Conservation (phyloP, 2,888 invertebrate species). For the Epinotia bilunana region DNA sequence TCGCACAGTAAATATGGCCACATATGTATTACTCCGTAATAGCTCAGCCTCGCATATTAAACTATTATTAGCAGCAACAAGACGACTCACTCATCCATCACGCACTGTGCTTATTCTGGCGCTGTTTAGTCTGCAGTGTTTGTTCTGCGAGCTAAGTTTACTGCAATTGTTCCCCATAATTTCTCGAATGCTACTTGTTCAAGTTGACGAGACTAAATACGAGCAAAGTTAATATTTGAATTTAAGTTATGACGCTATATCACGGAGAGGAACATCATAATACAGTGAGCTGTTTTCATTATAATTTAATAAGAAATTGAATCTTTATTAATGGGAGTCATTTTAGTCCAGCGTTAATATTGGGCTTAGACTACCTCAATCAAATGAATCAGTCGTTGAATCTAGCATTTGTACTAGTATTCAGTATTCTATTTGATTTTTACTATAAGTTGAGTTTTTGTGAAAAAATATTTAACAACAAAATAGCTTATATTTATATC, state of each 20-base stretch:
- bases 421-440: no score
- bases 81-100: slow-evolving; percentile 41
- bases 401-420: no score
- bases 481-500: no score
- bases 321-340: no score
- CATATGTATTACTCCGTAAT: slow-evolving; percentile 31
- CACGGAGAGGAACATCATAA: background rate
- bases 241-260: slow-evolving; percentile 6
- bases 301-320: background rate
- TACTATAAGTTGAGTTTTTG: no score
- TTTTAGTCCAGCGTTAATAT: no score
- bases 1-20: slow-evolving; percentile 31
- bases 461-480: no score
- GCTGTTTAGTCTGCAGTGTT: slow-evolving; percentile 37
- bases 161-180: slow-evolving; percentile 33
- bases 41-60: slow-evolving; percentile 37
- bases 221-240: slow-evolving; percentile 21
- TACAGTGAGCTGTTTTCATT: background rate
- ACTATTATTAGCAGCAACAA: slow-evolving; percentile 40
- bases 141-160: slow-evolving; percentile 29
- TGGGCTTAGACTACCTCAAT: no score
- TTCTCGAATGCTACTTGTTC: slow-evolving; percentile 19
- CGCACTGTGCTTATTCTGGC: slow-evolving; percentile 37
- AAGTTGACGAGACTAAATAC: slow-evolving; percentile 19
- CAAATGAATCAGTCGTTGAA: no score